phyloP scores from a whole-genome alignment of 2,888 invertebrate species.

The Sipha maydis region DNA sequence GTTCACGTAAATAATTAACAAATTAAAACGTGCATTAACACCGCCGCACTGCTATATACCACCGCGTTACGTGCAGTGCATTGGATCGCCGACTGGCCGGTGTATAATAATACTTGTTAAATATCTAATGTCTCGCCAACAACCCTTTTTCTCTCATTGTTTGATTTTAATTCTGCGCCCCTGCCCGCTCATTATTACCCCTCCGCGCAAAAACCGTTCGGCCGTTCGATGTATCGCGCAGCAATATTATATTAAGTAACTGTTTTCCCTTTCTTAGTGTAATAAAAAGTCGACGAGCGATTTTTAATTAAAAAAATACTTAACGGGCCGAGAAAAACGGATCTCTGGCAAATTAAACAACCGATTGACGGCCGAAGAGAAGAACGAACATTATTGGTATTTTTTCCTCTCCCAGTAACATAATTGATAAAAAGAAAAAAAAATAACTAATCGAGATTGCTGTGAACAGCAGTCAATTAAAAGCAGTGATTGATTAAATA shows the following conservation, averaged over 20 bases:
- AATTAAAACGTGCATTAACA: too few species aligned
- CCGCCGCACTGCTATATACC: too few species aligned
- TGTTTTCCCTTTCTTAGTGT: conserved; percentile 31
- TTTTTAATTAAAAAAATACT: conserved; percentile 62
- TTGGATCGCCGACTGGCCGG: not conserved
- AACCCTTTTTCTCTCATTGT: conserved; percentile 44
- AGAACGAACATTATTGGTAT: conserved; percentile 44
- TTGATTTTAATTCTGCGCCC: not conserved
- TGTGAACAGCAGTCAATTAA: conserved; percentile 44
- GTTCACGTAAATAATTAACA: not conserved
- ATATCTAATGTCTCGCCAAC: conserved; percentile 20
- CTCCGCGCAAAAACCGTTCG: not conserved
- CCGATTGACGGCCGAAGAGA: conserved; percentile 25
- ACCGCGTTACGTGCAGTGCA: not conserved
- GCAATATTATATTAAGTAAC: conserved; percentile 12
- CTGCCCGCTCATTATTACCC: conserved; percentile 2
- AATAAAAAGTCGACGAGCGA: conserved; percentile 30
- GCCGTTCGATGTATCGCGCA: not conserved
- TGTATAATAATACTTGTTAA: not conserved
- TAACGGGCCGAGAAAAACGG: conserved; percentile 51
- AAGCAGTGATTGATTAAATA: not conserved
- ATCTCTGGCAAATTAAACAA: conserved; percentile 59
- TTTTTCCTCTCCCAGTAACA: not conserved
- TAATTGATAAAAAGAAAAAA: conserved; percentile 43
- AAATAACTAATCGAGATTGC: conserved; percentile 7